A percentile compares a stretch with the other conserved stretches of the same genome.
phyloP scores from a whole-genome alignment of 2,113 vertebrate genomes.

The Proteles cristata region DNA sequence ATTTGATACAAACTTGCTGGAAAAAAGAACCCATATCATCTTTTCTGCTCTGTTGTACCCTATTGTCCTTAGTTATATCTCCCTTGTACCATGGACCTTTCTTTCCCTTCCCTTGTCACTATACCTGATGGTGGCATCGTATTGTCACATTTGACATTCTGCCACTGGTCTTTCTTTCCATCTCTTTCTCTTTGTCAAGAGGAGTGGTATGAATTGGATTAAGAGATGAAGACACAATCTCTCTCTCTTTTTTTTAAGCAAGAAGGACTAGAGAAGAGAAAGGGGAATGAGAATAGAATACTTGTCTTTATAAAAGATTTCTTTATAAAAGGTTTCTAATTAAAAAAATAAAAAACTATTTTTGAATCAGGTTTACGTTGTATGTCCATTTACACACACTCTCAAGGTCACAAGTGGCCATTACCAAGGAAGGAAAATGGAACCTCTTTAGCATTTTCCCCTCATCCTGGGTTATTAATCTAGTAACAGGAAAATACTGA shows the following conservation, averaged over 20 bases:
- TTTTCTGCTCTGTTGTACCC: background rate
- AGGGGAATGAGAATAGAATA: background rate
- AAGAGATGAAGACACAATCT: background rate
- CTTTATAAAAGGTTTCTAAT: background rate
- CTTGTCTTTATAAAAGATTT: conserved; percentile 66
- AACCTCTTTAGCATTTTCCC: background rate
- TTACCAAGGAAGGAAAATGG: conserved; percentile 21
- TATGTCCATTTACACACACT: background rate
- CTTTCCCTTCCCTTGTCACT: background rate
- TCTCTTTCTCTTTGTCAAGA: background rate
- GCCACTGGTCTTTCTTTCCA: background rate
- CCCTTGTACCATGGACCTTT: background rate
- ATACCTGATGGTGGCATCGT: background rate
- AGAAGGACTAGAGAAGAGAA: background rate
- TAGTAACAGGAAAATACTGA: background rate
- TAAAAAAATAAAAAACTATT: background rate
- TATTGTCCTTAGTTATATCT: background rate
- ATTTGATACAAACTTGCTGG: background rate
- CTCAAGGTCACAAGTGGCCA: background rate
- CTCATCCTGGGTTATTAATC: conserved; percentile 12
- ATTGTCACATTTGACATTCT: background rate
- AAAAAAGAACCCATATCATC: accelerated
- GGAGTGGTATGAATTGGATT: background rate
- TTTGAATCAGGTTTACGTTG: background rate
- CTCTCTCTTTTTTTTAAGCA: background rate